A percentile compares a stretch with the other conserved stretches of the same genome.
phyloP scores from a whole-genome alignment of 2,113 vertebrate species.

The Aramus guarauna region DNA sequence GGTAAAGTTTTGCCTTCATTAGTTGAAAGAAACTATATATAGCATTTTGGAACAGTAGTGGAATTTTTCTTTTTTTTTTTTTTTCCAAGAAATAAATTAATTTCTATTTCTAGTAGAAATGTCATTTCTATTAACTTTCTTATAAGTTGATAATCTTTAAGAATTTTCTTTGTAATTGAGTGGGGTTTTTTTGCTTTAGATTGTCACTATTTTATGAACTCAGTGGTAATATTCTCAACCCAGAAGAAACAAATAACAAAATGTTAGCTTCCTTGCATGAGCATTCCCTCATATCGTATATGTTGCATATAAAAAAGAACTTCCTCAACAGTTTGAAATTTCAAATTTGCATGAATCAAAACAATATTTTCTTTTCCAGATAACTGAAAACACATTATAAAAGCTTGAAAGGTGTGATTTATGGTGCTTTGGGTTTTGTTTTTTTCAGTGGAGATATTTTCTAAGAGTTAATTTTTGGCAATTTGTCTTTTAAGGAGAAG shows the following conservation, averaged over 20 bases:
- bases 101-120: too few relatives aligned
- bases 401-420: not conserved
- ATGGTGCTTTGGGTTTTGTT: not conserved
- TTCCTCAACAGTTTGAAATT: not conserved
- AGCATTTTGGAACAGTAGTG: not conserved
- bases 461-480: not conserved
- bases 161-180: not conserved
- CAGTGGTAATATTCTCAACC: not conserved
- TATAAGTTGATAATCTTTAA: not conserved
- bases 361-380: not conserved
- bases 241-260: not conserved
- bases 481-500: not conserved
- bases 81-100: not conserved
- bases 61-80: not conserved
- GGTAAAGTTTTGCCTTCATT: not conserved
- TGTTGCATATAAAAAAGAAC: not conserved
- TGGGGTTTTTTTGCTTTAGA: not conserved
- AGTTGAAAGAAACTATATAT: not conserved
- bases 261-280: not conserved
- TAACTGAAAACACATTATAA: not conserved
- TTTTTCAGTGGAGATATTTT: not conserved
- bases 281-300: not conserved
- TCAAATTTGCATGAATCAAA: not conserved
- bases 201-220: not conserved
- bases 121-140: not conserved